Evolutionary conservation across 2,888 invertebrate genomes (phyloP).

Genomic region (Nineta flava): DNA sequence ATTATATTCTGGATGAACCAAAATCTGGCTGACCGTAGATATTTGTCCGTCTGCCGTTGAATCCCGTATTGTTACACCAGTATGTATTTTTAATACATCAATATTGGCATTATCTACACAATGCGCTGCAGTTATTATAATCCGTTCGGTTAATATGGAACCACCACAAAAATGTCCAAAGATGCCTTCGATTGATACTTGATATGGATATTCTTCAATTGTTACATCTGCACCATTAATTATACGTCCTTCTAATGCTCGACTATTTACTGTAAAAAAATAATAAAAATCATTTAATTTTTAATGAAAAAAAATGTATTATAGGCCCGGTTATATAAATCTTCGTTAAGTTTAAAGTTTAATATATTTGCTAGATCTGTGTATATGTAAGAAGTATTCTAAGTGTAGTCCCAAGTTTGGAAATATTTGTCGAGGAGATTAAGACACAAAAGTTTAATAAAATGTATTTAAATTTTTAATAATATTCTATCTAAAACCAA

Average conservation of each 20-base stretch:
- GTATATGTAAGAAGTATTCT: too few species aligned
- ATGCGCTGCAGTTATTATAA: neutral
- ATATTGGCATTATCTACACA: neutral
- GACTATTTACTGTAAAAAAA: too few species aligned
- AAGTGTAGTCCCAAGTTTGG: too few species aligned
- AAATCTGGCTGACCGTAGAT: neutral
- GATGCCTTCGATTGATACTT: neutral
- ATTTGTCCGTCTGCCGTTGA: neutral
- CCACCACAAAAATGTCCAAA: neutral
- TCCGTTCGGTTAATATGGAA: neutral
- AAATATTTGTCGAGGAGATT: too few species aligned
- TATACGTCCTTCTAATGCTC: neutral
- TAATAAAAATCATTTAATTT: too few species aligned
- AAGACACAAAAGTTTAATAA: too few species aligned
- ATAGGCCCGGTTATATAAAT: too few species aligned
- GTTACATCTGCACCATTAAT: neutral
- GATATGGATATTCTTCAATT: neutral
- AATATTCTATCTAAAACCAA: too few species aligned
- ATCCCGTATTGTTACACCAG: neutral
- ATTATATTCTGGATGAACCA: neutral
- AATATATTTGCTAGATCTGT: too few species aligned
- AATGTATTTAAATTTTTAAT: too few species aligned
- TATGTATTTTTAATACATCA: neutral
- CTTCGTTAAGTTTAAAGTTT: too few species aligned
- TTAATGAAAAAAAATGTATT: too few species aligned